Evolutionary conservation across 2,888 invertebrate species (phyloP).

Genomic region (Hesperia comma): DNA sequence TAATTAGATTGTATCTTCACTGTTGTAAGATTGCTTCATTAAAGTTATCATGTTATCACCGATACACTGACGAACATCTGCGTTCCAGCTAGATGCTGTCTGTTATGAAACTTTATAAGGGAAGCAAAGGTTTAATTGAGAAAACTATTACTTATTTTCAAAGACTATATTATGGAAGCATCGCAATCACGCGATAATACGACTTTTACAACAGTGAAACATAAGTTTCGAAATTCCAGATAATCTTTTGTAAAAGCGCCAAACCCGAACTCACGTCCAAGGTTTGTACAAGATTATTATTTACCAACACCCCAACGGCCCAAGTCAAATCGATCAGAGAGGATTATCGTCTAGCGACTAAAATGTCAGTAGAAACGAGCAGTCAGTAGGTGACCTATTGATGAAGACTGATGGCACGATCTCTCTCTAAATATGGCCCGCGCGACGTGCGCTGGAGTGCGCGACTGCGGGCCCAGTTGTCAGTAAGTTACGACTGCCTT

Average conservation of each 20-base stretch:
- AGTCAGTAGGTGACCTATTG: conserved; percentile 36
- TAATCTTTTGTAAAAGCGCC: no score
- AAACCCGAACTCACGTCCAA: no score
- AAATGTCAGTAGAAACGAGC: conserved; percentile 19
- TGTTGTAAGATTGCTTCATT: conserved; percentile 14
- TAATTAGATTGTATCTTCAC: conserved; percentile 23
- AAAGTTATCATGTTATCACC: conserved; percentile 9
- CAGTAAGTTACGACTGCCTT: conserved; percentile 3
- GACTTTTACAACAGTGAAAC: no score
- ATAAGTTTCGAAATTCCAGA: no score
- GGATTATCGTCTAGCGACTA: conserved; percentile 13
- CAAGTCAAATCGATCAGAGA: background rate
- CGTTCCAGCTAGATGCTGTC: background rate
- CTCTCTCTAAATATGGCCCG: conserved; percentile 33
- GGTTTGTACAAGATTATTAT: no score
- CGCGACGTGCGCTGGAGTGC: conserved; percentile 13
- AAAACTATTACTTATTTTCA: no score
- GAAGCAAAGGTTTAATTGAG: no score
- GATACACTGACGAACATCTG: background rate
- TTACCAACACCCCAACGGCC: no score
- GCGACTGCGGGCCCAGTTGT: background rate
- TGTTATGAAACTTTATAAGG: background rate
- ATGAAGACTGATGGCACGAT: conserved; percentile 26
- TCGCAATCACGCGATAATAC: no score
- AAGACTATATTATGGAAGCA: no score